These are phyloP conservation scores for Megaceryle maxima DNA, from an alignment of 2,113 vertebrate species.

Conservation along the genomic window DNA sequence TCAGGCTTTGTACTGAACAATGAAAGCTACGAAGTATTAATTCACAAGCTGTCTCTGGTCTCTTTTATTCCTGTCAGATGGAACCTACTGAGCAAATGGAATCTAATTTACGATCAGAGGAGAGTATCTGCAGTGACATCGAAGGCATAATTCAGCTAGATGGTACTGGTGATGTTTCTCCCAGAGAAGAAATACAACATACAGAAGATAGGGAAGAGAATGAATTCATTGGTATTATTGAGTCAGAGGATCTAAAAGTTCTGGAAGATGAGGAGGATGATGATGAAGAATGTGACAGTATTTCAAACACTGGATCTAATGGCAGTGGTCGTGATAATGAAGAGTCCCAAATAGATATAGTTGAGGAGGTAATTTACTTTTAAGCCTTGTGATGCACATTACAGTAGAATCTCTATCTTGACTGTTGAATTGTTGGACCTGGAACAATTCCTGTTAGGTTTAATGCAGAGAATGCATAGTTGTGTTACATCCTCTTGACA, in stretches of 20 bases:
- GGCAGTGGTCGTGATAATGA: constrained; percentile 73
- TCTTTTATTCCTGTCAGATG: constrained; percentile 31
- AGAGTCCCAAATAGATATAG: constrained; percentile 70
- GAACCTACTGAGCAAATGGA: constrained; percentile 35
- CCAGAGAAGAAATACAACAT: constrained; percentile 75
- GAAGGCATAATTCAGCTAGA: constrained; percentile 88
- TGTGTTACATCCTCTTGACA: not conserved
- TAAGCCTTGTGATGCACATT: not conserved
- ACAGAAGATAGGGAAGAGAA: constrained; percentile 77
- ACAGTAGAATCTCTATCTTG: not conserved
- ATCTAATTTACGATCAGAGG: constrained; percentile 22
- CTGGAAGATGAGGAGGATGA: constrained; percentile 75
- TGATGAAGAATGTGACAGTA: constrained; percentile 71
- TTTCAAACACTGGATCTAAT: constrained; percentile 74
- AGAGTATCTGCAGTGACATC: constrained; percentile 65
- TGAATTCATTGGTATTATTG: constrained; percentile 83
- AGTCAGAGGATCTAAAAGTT: constrained; percentile 83
- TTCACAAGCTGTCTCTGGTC: constrained; percentile 1
- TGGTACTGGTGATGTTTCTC: constrained; percentile 81
- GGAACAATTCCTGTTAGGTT: not conserved
- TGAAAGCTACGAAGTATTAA: not conserved
- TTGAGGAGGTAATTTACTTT: constrained; percentile 79
- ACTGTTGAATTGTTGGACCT: not conserved
- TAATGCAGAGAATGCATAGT: not conserved
- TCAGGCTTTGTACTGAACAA: not conserved